Evolutionary conservation across 2,113 vertebrate genomes (phyloP), one percentile per base, ranked within the genome.

Genomic region (Sus scrofa): DNA sequence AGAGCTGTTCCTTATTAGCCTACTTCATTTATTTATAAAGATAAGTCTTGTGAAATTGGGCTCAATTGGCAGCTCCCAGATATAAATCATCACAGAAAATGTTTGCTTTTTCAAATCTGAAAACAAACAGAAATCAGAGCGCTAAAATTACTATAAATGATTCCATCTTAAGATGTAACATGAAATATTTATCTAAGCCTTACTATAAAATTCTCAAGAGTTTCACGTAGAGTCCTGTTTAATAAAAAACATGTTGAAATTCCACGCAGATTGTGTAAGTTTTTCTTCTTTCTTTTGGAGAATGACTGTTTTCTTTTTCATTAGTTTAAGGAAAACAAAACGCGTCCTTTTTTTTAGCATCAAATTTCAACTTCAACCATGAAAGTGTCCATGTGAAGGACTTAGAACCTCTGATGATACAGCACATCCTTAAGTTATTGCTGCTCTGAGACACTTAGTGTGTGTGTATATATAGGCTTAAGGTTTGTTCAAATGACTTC

Each of bases 81-180:
- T 74, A 95, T 27, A 97, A 96, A 89, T 92, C 74, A 93, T 78
- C 77, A 89, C 6, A 87, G 95, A 89, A 97, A 96, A 93, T 89
- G 68, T 93, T 96, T 96, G 91, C 96, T 94, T 97, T 94, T 94
- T 68, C 83, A 96, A 92, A 96, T 95, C 96, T 93, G 74, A 94
- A 97, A 96, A 95, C 96, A 97, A 95, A 96, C 91, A 94, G 91
- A 95, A 95, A 96, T 94, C 96, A 96, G 89, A 75, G 86, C 79
- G 93, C 78, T 62, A 70, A 91, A 96, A 93, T 96, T 70, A 91
- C 82, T 97, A 86, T 74, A 94, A 95, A 88, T 70, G 93, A 97
- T 11, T 91, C 68, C 86, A 73, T 94, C 96, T 96, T 94, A 82
- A 89, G 78, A 95, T 70, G 82, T 63, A 91, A 73, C 91, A 96